Base-by-base conservation (phyloP, 2,113 vertebrate species). In the Mola mola region DNA sequence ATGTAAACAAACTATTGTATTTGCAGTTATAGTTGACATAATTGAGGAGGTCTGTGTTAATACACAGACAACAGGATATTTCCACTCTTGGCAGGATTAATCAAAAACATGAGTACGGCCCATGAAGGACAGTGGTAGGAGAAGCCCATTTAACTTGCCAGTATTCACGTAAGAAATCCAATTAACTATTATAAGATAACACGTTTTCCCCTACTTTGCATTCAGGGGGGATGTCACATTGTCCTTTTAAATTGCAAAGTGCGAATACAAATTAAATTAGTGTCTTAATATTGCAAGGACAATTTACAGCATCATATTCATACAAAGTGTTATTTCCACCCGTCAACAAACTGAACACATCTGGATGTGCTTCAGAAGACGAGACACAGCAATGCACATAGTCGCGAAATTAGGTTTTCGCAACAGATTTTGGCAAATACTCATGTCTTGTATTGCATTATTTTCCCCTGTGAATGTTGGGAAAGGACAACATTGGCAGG, bases 41-140 rank as follows among this genome's bases (percentile, higher is more conserved):
- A 66, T 26, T 44, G 53, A 72, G 37, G 49, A 73, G 31, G 34
- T 72, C 15, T 6, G 2, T 43, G 36, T 26, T 57, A 63, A 51
- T 24, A 49, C 36, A 37, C 38, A 60, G 24, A 38, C 59, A 66
- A 48, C 19, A n/a, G 58, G 47, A 69, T 57, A 63, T 79, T 85
- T 84, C 67, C 41, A 51, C 51, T 64, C 73, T 36, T 61, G 38
- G 52, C 55, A 63, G 72, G 68, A n/a, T 47, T 50, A 66, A 75
- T 82, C 62, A 74, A 70, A 72, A 70, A 81, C 68, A 81, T 22
- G 61, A 72, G 47, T 75, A 33, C 31, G 41, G 46, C 33, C 67
- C 80, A 75, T 83, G 81, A 89, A 88, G 84, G 88, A 75, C 84
- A 67, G 57, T 62, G 69, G 61, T 69, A 82, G 74, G 78, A 69